A percentile compares a stretch with the other conserved stretches of the same genome.
phyloP scores from a whole-genome alignment of 1,140 invertebrate genomes.

The Semibalanus balanoides region DNA sequence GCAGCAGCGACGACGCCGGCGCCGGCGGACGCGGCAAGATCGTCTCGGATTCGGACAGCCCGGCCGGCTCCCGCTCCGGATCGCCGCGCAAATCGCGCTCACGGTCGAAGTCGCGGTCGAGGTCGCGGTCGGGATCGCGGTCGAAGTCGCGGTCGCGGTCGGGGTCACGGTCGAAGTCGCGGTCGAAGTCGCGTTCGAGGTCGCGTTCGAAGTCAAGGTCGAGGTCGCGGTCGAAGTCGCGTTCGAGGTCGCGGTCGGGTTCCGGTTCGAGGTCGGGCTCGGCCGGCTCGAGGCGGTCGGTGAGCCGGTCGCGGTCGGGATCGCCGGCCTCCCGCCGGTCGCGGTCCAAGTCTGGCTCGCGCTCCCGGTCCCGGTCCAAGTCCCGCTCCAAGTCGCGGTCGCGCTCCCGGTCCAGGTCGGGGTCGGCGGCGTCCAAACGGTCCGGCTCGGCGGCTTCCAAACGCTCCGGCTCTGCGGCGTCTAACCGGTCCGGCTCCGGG shows the following conservation, averaged over 20 bases:
- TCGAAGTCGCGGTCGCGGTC: conserved; percentile 27
- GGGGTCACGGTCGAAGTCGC: conserved; percentile 27
- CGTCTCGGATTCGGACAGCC: conserved; percentile 29
- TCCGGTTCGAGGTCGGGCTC: conserved; percentile 28
- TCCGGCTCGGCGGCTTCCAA: conserved; percentile 14
- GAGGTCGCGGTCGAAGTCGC: conserved; percentile 26
- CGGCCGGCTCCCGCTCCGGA: conserved; percentile 19
- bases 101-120: not conserved
- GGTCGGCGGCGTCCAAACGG: not conserved
- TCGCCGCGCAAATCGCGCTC: conserved; percentile 17
- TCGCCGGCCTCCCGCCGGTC: conserved; percentile 29
- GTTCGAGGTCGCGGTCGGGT: conserved; percentile 26
- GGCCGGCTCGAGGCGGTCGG: conserved; percentile 28
- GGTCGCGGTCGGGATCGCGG: conserved; percentile 10
- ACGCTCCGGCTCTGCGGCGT: not conserved
- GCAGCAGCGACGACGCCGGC: conserved; percentile 35
- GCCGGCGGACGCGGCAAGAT: conserved; percentile 26
- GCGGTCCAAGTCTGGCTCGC: conserved; percentile 18
- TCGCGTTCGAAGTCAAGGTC: conserved; percentile 30
- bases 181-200: conserved; percentile 25
- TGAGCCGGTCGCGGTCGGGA: conserved; percentile 25
- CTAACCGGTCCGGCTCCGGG: not conserved
- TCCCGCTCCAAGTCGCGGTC: conserved; percentile 19
- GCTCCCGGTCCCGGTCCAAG: conserved; percentile 15
- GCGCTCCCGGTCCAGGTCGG: conserved; percentile 13